Evolutionary conservation across 2,113 vertebrate genomes (phyloP), one percentile per base, ranked within the genome.

Genomic region (Archocentrus centrarchus): DNA sequence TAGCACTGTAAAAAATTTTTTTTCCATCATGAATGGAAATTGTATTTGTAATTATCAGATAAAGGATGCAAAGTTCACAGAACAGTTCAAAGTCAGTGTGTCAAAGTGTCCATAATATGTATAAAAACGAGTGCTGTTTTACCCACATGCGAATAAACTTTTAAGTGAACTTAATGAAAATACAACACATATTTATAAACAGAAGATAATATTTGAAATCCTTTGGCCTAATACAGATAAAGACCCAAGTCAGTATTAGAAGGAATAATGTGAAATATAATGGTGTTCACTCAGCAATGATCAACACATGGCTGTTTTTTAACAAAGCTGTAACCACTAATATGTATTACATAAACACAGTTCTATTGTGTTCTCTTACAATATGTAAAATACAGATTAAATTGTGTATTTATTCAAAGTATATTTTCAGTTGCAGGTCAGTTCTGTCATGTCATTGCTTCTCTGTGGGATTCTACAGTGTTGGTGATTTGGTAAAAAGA

Each of bases 1-100:
- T 68, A 47, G 41, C 22, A 11, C 3, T 11, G 22, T 13, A 47
- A 22, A 27, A 68, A 27, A 68, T 68, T 44, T 11, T 13, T 83
- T 81, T 94, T 35, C 32, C 32, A 3, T 32, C 14, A 41, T n/a
- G n/a, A n/a, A n/a, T n/a, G n/a, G n/a, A n/a, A n/a, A n/a, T n/a
- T n/a, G n/a, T n/a, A n/a, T n/a, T n/a, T 66, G 62, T 7, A 24
- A 63, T n/a, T 53, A 9, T 30, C 15, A 73, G 27, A 18, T 41
- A 75, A 22, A 24, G 57, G 59, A 35, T 61, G 10, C 57, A 86
- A 61, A 73, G 57, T 79, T 57, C 47, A 73, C 35, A 30, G 58
- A 57, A 4, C 5, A 68, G 1, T 59, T 35, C 57, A 22, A 6
- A 27, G 24, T 30, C 30, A 30, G 30, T 30, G 30, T 30, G 30